Evolutionary conservation across 2,797 vertebrate species (phyloP).

Genomic region (Hyperoplus immaculatus): DNA sequence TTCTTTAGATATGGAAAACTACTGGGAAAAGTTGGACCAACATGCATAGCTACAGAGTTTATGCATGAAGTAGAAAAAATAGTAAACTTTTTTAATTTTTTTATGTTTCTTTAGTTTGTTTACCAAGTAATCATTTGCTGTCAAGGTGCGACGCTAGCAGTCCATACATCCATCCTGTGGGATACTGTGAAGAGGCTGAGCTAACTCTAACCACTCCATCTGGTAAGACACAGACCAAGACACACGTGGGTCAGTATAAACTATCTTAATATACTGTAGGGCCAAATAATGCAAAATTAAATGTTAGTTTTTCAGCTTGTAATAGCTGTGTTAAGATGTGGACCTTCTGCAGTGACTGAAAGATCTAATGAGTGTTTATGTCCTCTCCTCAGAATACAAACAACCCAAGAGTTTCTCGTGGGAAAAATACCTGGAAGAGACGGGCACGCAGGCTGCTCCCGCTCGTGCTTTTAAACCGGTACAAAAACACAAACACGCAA

Average conservation of each 20-base stretch:
- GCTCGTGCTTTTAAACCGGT: conserved; percentile 94
- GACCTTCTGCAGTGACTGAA: not conserved
- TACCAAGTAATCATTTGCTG: not conserved
- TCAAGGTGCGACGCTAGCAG: conserved; percentile 88
- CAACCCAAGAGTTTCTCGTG: conserved; percentile 92
- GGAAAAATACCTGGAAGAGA: conserved; percentile 94
- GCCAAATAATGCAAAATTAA: conserved; percentile 15
- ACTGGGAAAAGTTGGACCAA: not conserved
- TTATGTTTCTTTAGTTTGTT: no score
- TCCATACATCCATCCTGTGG: conserved; percentile 89
- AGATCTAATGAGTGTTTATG: conserved; percentile 11
- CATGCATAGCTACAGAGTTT: not conserved
- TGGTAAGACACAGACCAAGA: conserved; percentile 84
- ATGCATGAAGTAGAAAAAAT: not conserved
- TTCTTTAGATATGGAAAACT: not conserved
- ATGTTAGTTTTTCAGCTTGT: not conserved
- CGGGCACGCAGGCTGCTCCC: conserved; percentile 90
- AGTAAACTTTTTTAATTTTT: not conserved
- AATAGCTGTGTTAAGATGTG: conserved; percentile 1
- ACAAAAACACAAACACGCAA: not conserved
- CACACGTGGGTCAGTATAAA: conserved; percentile 64
- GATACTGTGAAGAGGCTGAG: conserved; percentile 89
- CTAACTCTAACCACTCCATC: conserved; percentile 91
- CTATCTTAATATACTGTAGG: conserved; percentile 36
- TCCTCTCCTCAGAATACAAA: conserved; percentile 83